Percentiles rank a stretch among this genome's conserved stretches.
phyloP scores from a whole-genome alignment of 53 echinoderm and acorn worm species.

The Henricia sp. region DNA sequence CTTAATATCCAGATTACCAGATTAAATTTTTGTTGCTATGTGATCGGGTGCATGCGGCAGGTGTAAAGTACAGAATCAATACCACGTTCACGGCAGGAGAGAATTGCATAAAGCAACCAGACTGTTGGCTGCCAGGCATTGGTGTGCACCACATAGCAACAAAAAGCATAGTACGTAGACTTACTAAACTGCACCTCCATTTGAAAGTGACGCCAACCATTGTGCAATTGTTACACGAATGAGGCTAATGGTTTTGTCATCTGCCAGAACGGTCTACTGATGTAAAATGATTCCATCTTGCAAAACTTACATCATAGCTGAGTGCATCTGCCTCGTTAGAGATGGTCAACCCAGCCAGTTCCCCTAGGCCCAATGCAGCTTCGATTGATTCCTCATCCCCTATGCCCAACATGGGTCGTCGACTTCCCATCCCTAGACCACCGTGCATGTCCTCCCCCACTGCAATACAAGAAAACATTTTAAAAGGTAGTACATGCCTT shows the following conservation, averaged over 20 bases:
- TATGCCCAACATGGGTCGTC: conserved; percentile 75
- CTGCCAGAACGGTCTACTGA: background rate
- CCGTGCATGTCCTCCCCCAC: conserved; percentile 48
- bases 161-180: no score
- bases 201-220: no score
- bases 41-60: no score
- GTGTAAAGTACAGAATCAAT: no score
- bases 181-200: no score
- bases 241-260: no score
- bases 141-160: no score
- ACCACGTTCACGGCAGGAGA: no score
- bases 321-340: conserved; percentile 96
- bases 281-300: background rate
- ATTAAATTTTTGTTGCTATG: no score
- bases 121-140: background rate
- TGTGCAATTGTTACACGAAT: background rate
- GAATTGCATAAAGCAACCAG: no score
- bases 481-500: background rate
- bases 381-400: conserved; percentile 90
- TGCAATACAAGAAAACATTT: background rate
- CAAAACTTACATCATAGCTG: conserved; percentile 86
- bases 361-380: conserved; percentile 86
- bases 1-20: no score
- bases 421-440: conserved; percentile 36
- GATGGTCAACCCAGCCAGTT: conserved; percentile 92